Evolutionary conservation across 1,140 invertebrate species (phyloP), one percentile per base, ranked within the genome.

Genomic region (Diprion similis): DNA sequence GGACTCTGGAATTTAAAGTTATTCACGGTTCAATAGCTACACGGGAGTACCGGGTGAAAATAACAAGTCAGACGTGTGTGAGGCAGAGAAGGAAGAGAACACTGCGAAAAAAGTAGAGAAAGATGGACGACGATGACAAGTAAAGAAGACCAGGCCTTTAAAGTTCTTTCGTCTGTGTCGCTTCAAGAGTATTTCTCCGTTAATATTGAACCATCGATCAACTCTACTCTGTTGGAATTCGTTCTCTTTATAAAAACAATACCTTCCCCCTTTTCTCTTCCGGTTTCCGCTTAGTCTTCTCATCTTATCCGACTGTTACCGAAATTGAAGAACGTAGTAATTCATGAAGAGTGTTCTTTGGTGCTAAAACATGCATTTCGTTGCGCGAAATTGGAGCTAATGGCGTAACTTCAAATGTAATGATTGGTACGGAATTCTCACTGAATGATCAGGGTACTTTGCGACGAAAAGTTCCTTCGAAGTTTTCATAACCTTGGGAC

Each of bases 21-120:
- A 59, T 59, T 59, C 51, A 59, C 51, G 51, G 51, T 59, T 59
- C 6, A 11, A 59, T 59, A 59, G 51, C 51, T 59, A 59, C n/a
- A 8, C 51, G 51, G 11, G 9, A 59, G 51, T 8, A 59, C 51
- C 9, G n/a, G 51, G 51, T 59, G 51, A 59, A 59, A 59, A 59
- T 59, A 59, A 59, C 51, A 59, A 59, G 51, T 59, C 8, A 17
- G 51, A 59, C 51, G 51, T 59, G 51, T 59, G 24, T 37, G 24
- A 37, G 24, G 24, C 24, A 37, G 24, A 37, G 24, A 37, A 37
- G 24, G 51, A 59, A 59, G 9, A 59, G 51, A 51, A 51, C 51
- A 17, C 51, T 15, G 9, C n/a, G 51, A 59, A 17, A 59, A 9
- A 17, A 59, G 11, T 8, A 13, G 11, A 9, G 51, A 59, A 17